These are phyloP conservation scores for Benthosema pterotum DNA, from an alignment of 2,797 vertebrate genomes.

Conservation along the genomic window DNA sequence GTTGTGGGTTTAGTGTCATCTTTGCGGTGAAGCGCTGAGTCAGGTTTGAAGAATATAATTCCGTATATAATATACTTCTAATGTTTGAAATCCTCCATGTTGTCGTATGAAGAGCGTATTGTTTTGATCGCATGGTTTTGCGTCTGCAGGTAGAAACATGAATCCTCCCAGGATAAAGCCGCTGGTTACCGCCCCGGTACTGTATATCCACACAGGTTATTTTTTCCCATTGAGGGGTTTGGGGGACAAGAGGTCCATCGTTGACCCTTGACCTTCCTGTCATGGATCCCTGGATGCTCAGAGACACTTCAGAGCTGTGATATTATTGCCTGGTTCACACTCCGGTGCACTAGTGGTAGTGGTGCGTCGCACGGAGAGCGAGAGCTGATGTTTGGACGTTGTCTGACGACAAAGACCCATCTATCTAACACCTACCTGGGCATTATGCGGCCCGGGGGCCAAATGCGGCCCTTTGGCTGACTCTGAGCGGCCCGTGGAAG, in stretches of 20 bases:
- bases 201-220: slow-evolving; percentile 39
- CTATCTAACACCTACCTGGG: no score
- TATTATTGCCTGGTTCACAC: no score
- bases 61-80: slow-evolving; percentile 10
- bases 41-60: slow-evolving; percentile 15
- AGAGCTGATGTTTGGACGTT: no score
- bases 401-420: no score
- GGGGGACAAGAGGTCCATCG: no score
- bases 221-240: slow-evolving; percentile 32
- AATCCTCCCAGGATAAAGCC: slow-evolving; percentile 29
- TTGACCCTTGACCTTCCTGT: slow-evolving; percentile 6
- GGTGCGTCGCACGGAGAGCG: no score
- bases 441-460: no score
- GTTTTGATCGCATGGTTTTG: slow-evolving; percentile 40
- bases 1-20: slow-evolving; percentile 23
- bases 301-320: slow-evolving; percentile 12
- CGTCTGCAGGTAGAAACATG: slow-evolving; percentile 37
- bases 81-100: slow-evolving; percentile 25
- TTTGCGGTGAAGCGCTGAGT: slow-evolving; percentile 1
- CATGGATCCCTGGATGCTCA: slow-evolving; percentile 10
- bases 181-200: slow-evolving; percentile 27
- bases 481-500: no score
- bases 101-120: slow-evolving; percentile 11
- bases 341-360: no score
- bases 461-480: no score